Percentiles rank a stretch among this genome's conserved stretches.
These are phyloP conservation scores for Oryzias celebensis DNA, from an alignment of 2,113 vertebrate genomes.

Conservation along the genomic window DNA sequence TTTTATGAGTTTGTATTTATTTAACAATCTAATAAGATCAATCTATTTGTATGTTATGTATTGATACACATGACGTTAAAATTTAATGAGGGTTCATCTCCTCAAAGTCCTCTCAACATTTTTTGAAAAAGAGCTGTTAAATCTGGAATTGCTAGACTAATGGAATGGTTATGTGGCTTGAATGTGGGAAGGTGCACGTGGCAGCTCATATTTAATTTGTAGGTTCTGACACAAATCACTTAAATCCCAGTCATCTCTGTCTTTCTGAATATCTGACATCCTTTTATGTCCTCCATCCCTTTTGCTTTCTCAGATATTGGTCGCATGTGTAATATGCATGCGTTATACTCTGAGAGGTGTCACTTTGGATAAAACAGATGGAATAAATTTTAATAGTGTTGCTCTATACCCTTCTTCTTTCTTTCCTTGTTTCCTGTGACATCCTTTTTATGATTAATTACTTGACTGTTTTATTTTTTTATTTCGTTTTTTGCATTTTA, in stretches of 20 bases:
- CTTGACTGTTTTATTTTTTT: conserved; percentile 27
- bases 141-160: conserved; percentile 12
- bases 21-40: no score
- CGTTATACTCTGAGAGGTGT: conserved; percentile 40
- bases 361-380: conserved; percentile 47
- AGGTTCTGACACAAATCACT: conserved; percentile 12
- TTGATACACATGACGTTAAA: no score
- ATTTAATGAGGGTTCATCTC: no score
- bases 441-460: conserved; percentile 4
- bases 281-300: conserved; percentile 10
- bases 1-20: no score
- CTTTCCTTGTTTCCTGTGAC: neutral
- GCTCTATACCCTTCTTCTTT: conserved; percentile 20
- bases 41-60: no score
- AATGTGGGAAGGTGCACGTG: conserved; percentile 22
- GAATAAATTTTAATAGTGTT: conserved; percentile 47
- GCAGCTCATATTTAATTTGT: conserved; percentile 24
- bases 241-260: conserved; percentile 10
- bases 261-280: conserved; percentile 2
- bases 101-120: no score
- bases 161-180: conserved; percentile 9
- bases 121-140: no score
- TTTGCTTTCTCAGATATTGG: neutral
- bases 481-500: conserved; percentile 11
- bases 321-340: neutral